Evolutionary conservation across 1,140 invertebrate species (phyloP), one percentile per base, ranked within the genome.

Genomic region (Drosophila saltans): DNA sequence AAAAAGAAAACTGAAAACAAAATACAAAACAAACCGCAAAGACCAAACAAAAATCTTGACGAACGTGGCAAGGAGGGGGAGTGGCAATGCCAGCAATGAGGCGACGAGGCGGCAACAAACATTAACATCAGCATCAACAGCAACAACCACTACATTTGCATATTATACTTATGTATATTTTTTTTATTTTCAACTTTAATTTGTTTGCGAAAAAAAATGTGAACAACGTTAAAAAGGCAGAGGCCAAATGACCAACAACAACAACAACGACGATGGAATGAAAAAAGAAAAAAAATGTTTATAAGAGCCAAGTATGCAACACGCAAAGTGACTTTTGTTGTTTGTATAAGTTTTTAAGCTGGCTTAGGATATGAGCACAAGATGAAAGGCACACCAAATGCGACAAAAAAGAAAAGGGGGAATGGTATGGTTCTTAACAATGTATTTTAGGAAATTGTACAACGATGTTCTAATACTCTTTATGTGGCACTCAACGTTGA

Each of bases 121-220:
- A 88, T 89, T 81, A 89, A 83, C 70, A 79, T 76, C 76, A 89
- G 77, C 45, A 52, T 52, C 45, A 52, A 52, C 45, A 88, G 80
- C 69, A 78, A 80, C 76, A 89, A 80, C 78, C 84, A 78, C 80
- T 78, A 79, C 56, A 89, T 89, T 89, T 89, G 78, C 84, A 89
- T 89, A 84, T 88, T 52, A 52, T 52, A 52, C 45, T 52, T 52
- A 52, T 52, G 6, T 83, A 24, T 80, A 68, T 85, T 65, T 73
- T 78, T 81, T 75, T 71, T 52, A 26, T 52, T 52, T 52, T 26
- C 45, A 66, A 75, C n/a, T 78, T 90, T 89, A 89, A 89, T 89
- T 89, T 89, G 74, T 75, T 73, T 75, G 73, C 75, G 33, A 60
- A 52, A 52, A 52, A 74, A 64, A 74, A 64, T 75, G 75, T 77